Evolutionary conservation across 2,113 vertebrate genomes (phyloP).

Genomic region (Macquaria australasica): DNA sequence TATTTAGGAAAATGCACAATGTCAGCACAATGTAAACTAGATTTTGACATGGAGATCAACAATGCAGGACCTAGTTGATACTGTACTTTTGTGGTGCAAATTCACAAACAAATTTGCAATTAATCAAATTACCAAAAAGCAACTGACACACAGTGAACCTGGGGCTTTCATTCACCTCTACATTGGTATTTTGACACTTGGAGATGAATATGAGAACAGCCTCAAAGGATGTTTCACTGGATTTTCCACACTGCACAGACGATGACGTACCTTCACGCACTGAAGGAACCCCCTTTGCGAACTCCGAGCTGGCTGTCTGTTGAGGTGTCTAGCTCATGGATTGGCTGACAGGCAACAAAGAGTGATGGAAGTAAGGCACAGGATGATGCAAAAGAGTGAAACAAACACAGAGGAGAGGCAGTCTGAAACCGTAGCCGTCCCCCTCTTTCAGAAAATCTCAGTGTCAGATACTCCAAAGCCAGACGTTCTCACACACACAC

Average conservation of each 20-base stretch:
- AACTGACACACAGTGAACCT: neutral
- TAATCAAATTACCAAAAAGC: neutral
- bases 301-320: constrained; percentile 39
- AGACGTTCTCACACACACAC: too few relatives aligned
- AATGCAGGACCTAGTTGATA: neutral
- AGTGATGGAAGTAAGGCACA: neutral
- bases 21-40: neutral
- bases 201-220: constrained; percentile 4
- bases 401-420: constrained; percentile 24
- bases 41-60: neutral
- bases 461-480: constrained; percentile 24
- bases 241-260: constrained; percentile 26
- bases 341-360: constrained; percentile 44
- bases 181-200: neutral
- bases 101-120: neutral
- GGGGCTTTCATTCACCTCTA: neutral
- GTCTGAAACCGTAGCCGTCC: constrained; percentile 1
- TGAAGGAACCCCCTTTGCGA: constrained; percentile 46
- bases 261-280: constrained; percentile 31
- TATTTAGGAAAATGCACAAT: neutral
- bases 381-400: constrained; percentile 69
- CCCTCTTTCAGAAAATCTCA: constrained; percentile 33
- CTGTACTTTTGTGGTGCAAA: neutral
- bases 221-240: constrained; percentile 25
- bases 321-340: constrained; percentile 14